phyloP scores from a whole-genome alignment of 2,113 vertebrate species.

The Edolisoma coerulescens region DNA sequence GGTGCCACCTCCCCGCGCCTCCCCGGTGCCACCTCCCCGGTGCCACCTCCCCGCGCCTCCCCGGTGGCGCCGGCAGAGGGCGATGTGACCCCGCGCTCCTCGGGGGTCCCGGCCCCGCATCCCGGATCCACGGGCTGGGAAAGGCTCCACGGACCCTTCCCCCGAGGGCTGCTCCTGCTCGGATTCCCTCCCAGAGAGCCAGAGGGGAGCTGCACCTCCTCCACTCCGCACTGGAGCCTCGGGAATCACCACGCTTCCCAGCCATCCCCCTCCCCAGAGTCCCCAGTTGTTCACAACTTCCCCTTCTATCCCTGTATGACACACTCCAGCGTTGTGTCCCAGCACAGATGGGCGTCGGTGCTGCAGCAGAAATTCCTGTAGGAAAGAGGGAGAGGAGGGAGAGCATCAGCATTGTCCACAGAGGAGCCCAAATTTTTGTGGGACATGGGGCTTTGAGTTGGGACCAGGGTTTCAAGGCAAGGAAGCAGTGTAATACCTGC shows the following conservation, averaged over 20 bases:
- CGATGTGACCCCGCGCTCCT: background rate
- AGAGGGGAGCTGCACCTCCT: background rate
- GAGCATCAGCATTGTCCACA: background rate
- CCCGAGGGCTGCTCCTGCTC: background rate
- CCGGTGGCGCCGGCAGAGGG: background rate
- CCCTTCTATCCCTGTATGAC: background rate
- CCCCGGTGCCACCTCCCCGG: fast-evolving
- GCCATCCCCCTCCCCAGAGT: fast-evolving
- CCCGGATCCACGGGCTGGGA: background rate
- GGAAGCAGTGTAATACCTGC: fast-evolving
- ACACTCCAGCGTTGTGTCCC: fast-evolving
- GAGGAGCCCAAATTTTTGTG: background rate
- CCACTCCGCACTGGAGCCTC: background rate
- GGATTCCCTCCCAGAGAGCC: background rate
- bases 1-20: background rate
- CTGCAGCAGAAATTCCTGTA: background rate
- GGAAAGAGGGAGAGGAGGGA: background rate
- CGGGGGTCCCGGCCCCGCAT: background rate
- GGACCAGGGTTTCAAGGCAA: fast-evolving
- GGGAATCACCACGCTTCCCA: fast-evolving
- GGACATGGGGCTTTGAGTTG: fast-evolving
- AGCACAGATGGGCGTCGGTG: fast-evolving
- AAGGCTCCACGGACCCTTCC: background rate
- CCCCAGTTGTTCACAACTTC: background rate
- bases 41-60: background rate